Percentiles rank a stretch among this genome's conserved stretches.
phyloP scores from a whole-genome alignment of 1,140 invertebrate genomes.

The Drosophila tropicalis region DNA sequence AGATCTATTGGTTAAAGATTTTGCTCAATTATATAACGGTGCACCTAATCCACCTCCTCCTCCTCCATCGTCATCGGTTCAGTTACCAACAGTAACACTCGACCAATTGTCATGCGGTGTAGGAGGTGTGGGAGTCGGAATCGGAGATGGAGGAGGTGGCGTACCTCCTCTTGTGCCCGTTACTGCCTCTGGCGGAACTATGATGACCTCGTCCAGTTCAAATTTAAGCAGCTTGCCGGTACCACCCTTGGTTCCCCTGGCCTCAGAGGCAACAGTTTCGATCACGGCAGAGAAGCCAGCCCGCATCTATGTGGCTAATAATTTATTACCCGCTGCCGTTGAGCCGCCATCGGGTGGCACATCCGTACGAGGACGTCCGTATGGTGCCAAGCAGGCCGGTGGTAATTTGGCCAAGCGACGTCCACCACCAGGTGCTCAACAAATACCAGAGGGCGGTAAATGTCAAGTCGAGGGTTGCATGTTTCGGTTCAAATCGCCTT shows the following conservation, averaged over 20 bases:
- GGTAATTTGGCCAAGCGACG: slow-evolving; percentile 44
- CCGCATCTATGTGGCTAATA: slow-evolving; percentile 81
- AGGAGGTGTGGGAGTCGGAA: background rate
- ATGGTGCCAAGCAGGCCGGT: slow-evolving; percentile 72
- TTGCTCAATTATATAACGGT: slow-evolving; percentile 51
- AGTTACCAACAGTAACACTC: slow-evolving; percentile 13
- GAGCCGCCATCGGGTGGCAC: slow-evolving; percentile 60
- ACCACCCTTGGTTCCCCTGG: slow-evolving; percentile 57
- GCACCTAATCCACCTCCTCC: background rate
- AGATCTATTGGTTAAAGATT: slow-evolving; percentile 62
- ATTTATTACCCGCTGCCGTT: slow-evolving; percentile 60
- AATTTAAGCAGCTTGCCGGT: slow-evolving; percentile 46
- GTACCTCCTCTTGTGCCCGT: slow-evolving; percentile 63
- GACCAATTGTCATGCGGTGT: background rate
- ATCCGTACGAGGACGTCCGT: slow-evolving; percentile 72
- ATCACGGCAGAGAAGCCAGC: slow-evolving; percentile 54
- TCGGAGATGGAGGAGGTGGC: background rate
- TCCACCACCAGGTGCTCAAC: slow-evolving; percentile 19
- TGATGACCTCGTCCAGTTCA: background rate
- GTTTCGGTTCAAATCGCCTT: slow-evolving; percentile 76
- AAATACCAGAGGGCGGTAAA: slow-evolving; percentile 53
- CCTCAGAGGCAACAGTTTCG: slow-evolving; percentile 26
- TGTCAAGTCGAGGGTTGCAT: slow-evolving; percentile 76
- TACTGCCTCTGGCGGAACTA: slow-evolving; percentile 24
- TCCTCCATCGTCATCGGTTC: background rate